A percentile compares a stretch with the other conserved stretches of the same genome.
These are phyloP conservation scores for Gavialis gangeticus DNA, from an alignment of 2,113 vertebrate genomes.

Conservation along the genomic window DNA sequence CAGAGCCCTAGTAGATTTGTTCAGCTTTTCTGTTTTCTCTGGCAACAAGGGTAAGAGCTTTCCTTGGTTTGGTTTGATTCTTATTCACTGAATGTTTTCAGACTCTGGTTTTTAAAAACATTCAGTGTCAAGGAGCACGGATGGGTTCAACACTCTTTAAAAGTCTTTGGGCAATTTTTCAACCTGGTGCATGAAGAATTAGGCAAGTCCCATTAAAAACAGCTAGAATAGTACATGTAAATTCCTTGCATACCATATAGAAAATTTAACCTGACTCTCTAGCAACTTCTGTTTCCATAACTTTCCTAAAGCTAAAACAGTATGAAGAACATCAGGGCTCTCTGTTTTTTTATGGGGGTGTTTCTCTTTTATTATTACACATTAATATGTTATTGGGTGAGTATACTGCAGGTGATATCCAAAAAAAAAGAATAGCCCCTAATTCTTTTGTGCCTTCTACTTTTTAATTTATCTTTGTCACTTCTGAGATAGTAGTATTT, in stretches of 20 bases:
- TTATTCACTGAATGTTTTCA: neutral
- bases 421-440: conserved; percentile 36
- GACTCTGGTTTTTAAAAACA: neutral
- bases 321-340: conserved; percentile 55
- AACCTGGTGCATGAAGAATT: neutral
- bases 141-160: neutral
- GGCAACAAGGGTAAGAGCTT: neutral
- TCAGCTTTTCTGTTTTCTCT: neutral
- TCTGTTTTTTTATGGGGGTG: conserved; percentile 21
- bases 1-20: neutral
- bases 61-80: neutral
- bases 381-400: conserved; percentile 27
- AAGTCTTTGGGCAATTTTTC: conserved; percentile 34
- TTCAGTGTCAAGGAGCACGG: neutral
- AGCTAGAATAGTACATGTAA: conserved; percentile 51
- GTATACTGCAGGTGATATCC: conserved; percentile 28
- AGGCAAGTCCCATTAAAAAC: conserved; percentile 30
- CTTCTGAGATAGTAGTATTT: conserved; percentile 55
- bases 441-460: conserved; percentile 19
- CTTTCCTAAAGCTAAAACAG: conserved; percentile 63
- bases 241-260: conserved; percentile 21
- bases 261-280: conserved; percentile 51
- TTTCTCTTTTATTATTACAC: conserved; percentile 66
- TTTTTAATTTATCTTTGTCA: conserved; percentile 17
- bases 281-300: conserved; percentile 55